These are phyloP conservation scores for Chironomus tepperi DNA, from an alignment of 1,140 invertebrate species.

Conservation along the genomic window DNA sequence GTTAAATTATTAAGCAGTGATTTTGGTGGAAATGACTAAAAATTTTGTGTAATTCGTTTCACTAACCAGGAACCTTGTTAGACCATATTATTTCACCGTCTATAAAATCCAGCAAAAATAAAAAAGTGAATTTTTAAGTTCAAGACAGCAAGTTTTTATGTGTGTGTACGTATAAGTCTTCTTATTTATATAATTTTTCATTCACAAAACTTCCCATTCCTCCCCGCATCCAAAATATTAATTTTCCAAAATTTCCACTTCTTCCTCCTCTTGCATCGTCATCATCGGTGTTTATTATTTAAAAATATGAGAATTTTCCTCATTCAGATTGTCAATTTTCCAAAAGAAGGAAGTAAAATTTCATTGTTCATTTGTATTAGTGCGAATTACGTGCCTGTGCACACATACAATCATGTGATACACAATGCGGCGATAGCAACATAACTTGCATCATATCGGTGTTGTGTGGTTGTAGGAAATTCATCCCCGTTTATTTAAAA, in stretches of 20 bases:
- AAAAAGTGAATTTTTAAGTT: too few relatives aligned
- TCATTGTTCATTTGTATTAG: neutral
- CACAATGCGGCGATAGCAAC: neutral
- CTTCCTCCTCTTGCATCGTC: neutral
- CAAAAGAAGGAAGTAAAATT: neutral
- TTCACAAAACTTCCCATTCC: neutral
- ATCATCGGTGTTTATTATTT: too few relatives aligned
- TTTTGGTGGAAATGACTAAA: too few relatives aligned
- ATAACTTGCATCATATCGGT: neutral
- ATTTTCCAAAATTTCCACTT: slow-evolving; percentile 6
- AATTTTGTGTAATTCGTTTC: too few relatives aligned
- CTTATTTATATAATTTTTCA: slow-evolving; percentile 1
- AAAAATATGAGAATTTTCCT: too few relatives aligned
- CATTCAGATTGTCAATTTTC: too few relatives aligned
- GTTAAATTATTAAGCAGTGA: too few relatives aligned
- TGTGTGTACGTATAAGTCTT: neutral
- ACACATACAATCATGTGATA: neutral
- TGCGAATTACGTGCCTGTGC: neutral
- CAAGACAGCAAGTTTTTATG: neutral
- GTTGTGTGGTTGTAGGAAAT: neutral
- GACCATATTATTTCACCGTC: too few relatives aligned
- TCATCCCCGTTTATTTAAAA: neutral
- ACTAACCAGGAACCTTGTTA: too few relatives aligned
- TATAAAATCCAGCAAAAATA: too few relatives aligned
- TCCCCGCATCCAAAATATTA: neutral